Evolutionary conservation across 2,113 vertebrate species (phyloP).

Genomic region (Emydura subglobosa): DNA sequence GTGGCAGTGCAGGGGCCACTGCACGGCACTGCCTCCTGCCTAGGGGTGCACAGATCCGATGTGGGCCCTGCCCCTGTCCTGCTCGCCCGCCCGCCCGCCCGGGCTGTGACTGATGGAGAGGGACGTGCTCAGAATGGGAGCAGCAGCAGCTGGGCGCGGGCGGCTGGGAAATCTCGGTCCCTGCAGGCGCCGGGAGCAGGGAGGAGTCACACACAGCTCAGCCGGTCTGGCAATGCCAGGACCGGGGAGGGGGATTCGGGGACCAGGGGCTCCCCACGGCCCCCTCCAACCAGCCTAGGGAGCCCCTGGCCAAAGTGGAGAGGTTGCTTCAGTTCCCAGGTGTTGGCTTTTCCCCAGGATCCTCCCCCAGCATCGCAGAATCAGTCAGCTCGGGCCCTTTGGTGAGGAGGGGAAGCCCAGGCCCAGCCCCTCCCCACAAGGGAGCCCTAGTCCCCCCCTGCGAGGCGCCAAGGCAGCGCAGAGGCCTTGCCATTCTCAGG

Average conservation of each 20-base stretch:
- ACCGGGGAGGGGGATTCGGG: too few relatives aligned
- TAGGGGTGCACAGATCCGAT: too few relatives aligned
- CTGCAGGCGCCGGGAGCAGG: background rate
- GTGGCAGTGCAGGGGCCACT: too few relatives aligned
- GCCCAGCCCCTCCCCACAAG: background rate
- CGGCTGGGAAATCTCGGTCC: background rate
- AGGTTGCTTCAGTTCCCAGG: background rate
- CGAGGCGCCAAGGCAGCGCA: too few relatives aligned
- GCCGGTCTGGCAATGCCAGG: too few relatives aligned
- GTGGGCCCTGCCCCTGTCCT: too few relatives aligned
- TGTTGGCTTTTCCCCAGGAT: constrained; percentile 5
- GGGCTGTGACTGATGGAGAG: background rate
- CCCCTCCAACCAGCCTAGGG: too few relatives aligned
- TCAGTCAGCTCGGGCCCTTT: background rate
- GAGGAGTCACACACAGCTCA: background rate
- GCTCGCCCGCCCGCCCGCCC: too few relatives aligned
- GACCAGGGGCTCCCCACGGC: too few relatives aligned
- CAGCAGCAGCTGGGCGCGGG: constrained; percentile 63
- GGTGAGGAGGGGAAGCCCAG: background rate
- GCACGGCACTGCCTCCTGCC: too few relatives aligned
- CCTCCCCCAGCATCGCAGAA: background rate
- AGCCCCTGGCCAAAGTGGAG: too few relatives aligned
- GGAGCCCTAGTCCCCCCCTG: background rate
- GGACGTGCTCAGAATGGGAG: background rate
- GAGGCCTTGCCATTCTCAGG: too few relatives aligned